Base-by-base conservation (phyloP, 2,888 invertebrate genomes). In the Calliscelio sp. region DNA sequence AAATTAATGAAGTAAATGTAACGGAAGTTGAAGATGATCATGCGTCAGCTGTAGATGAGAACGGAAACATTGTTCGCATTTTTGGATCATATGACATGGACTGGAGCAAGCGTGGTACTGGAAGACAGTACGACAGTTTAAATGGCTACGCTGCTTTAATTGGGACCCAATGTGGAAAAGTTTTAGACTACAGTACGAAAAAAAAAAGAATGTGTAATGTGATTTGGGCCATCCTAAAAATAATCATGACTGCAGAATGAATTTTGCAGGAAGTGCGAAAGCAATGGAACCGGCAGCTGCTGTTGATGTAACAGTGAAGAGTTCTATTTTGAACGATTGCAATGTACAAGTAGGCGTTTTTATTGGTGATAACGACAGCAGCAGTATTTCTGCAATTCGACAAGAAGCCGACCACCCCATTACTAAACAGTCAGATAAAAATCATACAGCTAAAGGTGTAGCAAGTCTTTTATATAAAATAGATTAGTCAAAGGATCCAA, bases 281-380 rank as follows among this genome's bases (percentile, higher is more conserved):
- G 88, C 87, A 1, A 90, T 90, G 89, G 88, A 90, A 63, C 81
- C 89, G 32, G 70, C 88, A 78, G 81, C 83, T 16, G 89, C 86
- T 0, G 78, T 49, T 11, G 68, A 86, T 41, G 20, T 88, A 2
- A 68, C 84, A 0, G 61, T 28, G 1, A 22, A 85, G 5, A 87
- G 84, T 61, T 1, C 59, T 0, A 77, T 86, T 66, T 78, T 90
- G 35, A 77, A 85, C 49, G 53, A 68, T n/a, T 2, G 57, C 11
- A 86, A 87, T 63, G 22, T 87, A 0, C 59, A 86, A 77, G 81
- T 89, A 25, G 87, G 85, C 10, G 70, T 88, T 16, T 65, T 89
- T 6, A 78, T 87, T 38, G 87, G 86, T 5, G 88, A 88, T 66
- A 86, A 89, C 73, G 89, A 89, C 46, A 88, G 87, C 28, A 81